phyloP scores from a whole-genome alignment of 2,888 invertebrate species.

The Mimachlamys varia region DNA sequence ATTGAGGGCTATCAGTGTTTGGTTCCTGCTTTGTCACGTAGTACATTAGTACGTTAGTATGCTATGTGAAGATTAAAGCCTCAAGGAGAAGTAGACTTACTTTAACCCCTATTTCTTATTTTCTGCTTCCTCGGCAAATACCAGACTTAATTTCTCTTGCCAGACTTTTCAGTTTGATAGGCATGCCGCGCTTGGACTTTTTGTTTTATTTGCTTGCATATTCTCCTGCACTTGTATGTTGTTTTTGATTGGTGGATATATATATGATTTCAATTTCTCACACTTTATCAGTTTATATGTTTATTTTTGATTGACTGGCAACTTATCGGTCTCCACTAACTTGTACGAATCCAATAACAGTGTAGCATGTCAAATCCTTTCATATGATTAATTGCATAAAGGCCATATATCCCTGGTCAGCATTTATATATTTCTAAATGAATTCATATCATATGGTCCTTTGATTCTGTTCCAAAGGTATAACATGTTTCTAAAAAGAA shows the following conservation, averaged over 20 bases:
- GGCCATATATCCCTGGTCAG: not conserved
- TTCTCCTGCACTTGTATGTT: not conserved
- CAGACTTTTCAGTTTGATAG: not conserved
- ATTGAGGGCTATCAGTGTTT: too few species aligned
- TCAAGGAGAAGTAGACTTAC: not conserved
- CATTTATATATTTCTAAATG: not conserved
- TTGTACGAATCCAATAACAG: not conserved
- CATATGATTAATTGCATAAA: not conserved
- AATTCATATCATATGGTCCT: slow-evolving; percentile 2
- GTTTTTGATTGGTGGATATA: not conserved
- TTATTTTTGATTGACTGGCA: slow-evolving; percentile 17
- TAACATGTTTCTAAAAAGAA: not conserved
- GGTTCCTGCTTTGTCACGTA: not conserved
- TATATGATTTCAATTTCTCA: not conserved
- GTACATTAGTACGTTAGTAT: not conserved
- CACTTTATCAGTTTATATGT: not conserved
- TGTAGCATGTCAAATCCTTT: not conserved
- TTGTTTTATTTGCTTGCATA: not conserved
- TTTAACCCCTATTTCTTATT: not conserved
- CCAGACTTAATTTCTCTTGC: not conserved
- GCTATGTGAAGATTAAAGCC: not conserved
- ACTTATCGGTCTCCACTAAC: not conserved
- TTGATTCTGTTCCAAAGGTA: not conserved
- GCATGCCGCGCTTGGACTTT: not conserved
- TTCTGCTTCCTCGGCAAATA: not conserved